Evolutionary conservation across 2,113 vertebrate genomes (phyloP).

Genomic region (Bubalus kerabau): DNA sequence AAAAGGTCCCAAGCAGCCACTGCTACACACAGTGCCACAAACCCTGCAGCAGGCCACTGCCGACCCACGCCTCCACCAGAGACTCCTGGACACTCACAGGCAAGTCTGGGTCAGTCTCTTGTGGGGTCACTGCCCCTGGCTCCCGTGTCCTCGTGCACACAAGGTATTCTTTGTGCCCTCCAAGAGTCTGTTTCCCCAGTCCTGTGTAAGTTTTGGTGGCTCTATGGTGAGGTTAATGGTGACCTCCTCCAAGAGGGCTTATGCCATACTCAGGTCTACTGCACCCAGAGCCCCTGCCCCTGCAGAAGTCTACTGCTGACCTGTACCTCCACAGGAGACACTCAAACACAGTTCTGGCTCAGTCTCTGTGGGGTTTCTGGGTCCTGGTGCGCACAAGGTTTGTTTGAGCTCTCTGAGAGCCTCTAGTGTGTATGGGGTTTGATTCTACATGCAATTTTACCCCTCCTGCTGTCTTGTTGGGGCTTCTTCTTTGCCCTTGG

Average conservation of each 20-base stretch:
- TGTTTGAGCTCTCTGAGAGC: accelerated
- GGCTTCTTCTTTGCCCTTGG: neutral
- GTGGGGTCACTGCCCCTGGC: neutral
- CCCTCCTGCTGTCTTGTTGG: neutral
- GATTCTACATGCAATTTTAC: neutral
- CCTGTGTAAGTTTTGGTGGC: neutral
- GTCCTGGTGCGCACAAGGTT: neutral
- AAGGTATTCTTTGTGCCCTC: neutral
- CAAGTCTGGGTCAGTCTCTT: neutral
- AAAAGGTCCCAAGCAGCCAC: neutral
- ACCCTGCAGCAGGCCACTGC: neutral
- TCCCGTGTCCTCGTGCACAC: neutral
- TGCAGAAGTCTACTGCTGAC: neutral
- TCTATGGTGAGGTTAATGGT: neutral
- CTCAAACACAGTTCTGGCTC: neutral
- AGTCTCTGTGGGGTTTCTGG: neutral
- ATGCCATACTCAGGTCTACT: neutral
- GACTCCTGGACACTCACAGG: neutral
- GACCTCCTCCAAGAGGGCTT: neutral
- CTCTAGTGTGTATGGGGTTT: neutral
- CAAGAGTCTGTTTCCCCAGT: neutral
- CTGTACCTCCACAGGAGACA: neutral
- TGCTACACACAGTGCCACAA: neutral
- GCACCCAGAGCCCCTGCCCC: neutral
- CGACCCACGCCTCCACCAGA: accelerated